These are phyloP conservation scores for Macaria liturata DNA, from an alignment of 2,888 invertebrate genomes.

Conservation along the genomic window DNA sequence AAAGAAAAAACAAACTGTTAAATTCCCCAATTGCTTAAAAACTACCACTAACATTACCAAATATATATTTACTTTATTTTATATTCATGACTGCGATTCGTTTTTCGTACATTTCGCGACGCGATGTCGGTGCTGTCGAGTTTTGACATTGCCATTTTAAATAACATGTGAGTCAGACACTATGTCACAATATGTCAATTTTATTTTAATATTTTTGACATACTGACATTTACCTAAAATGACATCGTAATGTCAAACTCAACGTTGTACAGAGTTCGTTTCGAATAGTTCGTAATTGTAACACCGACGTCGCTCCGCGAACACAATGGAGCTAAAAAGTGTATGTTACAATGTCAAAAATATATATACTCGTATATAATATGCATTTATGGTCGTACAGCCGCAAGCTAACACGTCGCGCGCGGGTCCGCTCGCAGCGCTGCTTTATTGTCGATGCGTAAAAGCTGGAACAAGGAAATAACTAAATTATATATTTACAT, in stretches of 20 bases:
- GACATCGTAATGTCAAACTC: no score
- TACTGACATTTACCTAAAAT: no score
- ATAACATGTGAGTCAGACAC: no score
- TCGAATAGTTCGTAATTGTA: no score
- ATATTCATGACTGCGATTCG: slow-evolving; percentile 23
- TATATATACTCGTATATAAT: slow-evolving; percentile 18
- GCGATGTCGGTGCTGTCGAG: neutral
- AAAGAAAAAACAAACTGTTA: slow-evolving; percentile 25
- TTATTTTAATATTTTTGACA: no score
- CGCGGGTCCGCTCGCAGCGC: slow-evolving; percentile 43
- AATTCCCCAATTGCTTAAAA: slow-evolving; percentile 31
- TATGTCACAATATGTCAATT: no score
- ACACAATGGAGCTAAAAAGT: slow-evolving; percentile 1
- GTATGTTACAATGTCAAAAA: slow-evolving; percentile 27
- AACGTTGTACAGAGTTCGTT: no score
- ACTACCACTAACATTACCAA: slow-evolving; percentile 26
- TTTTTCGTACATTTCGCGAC: slow-evolving; percentile 3
- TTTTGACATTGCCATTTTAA: no score
- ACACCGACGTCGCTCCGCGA: slow-evolving; percentile 1
- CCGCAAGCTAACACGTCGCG: slow-evolving; percentile 22
- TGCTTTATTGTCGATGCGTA: slow-evolving; percentile 73
- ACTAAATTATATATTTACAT: slow-evolving; percentile 4
- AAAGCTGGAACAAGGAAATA: slow-evolving; percentile 63
- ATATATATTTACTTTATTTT: slow-evolving; percentile 14
- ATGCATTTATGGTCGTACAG: slow-evolving; percentile 8